Percentiles rank a stretch among this genome's conserved stretches.
phyloP scores from a whole-genome alignment of 2,113 vertebrate species.

The Alaudala cheleensis region DNA sequence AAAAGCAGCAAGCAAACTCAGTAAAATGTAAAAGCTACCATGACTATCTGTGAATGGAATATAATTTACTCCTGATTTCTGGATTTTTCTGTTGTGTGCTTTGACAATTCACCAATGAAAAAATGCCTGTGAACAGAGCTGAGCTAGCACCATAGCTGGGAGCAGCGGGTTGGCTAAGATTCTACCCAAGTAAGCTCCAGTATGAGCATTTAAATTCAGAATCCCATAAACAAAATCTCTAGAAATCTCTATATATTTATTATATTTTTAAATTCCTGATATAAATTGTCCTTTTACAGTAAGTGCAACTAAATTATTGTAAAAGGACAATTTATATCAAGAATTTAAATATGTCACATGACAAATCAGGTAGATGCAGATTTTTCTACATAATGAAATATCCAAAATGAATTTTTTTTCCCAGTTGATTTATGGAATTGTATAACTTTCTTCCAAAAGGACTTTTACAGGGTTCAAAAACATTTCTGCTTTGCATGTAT shows the following conservation, averaged over 20 bases:
- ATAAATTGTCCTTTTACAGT: background rate
- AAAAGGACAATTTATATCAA: too few species aligned
- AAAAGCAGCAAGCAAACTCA: background rate
- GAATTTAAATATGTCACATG: too few species aligned
- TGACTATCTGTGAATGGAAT: background rate
- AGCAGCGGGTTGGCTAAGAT: background rate
- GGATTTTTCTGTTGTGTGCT: background rate
- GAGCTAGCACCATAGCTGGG: background rate
- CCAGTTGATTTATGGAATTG: background rate
- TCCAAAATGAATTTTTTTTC: background rate
- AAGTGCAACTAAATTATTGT: background rate
- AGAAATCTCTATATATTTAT: background rate
- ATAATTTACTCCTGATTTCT: background rate
- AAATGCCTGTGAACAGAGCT: background rate
- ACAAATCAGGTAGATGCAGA: background rate
- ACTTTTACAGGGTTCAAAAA: background rate
- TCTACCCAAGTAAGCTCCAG: background rate
- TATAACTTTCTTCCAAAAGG: background rate
- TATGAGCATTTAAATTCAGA: background rate
- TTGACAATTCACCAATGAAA: background rate
- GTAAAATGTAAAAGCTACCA: background rate
- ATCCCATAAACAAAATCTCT: background rate
- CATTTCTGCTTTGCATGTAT: background rate
- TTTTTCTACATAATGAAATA: background rate
- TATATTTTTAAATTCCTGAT: background rate